These are phyloP conservation scores for Capitulum mitella DNA, from an alignment of 2,888 invertebrate genomes.

Conservation along the genomic window DNA sequence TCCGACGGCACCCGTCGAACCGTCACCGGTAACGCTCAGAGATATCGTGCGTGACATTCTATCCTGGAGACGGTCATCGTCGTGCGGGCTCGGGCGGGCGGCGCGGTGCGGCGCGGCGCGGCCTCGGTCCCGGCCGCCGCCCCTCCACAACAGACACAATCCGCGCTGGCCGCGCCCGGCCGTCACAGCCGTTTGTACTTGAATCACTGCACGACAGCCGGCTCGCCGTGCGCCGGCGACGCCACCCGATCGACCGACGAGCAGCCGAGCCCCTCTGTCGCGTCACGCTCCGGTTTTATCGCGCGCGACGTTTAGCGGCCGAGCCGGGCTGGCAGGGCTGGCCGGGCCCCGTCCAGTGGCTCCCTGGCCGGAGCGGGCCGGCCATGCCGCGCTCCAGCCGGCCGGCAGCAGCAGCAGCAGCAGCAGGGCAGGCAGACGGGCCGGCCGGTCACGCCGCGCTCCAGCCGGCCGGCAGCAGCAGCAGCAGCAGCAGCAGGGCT, in stretches of 20 bases:
- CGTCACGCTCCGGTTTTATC: no score
- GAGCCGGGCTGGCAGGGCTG: no score
- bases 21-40: no score
- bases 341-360: no score
- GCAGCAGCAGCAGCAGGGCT: neutral
- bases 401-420: neutral
- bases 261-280: no score
- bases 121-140: neutral
- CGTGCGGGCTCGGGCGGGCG: neutral
- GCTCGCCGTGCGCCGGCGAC: no score
- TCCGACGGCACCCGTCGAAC: no score
- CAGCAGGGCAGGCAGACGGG: neutral
- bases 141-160: no score
- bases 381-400: neutral
- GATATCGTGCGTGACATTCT: no score
- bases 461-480: neutral
- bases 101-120: neutral
- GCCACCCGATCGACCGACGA: neutral
- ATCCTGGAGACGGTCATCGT: neutral
- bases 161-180: no score
- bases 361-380: neutral
- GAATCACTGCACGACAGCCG: no score
- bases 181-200: constrained; percentile 5
- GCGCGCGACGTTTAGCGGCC: no score
- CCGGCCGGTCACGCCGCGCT: neutral